Evolutionary conservation across 2,797 vertebrate genomes (phyloP), one percentile per base, ranked within the genome.

Genomic region (Pseudochromis fuscus): DNA sequence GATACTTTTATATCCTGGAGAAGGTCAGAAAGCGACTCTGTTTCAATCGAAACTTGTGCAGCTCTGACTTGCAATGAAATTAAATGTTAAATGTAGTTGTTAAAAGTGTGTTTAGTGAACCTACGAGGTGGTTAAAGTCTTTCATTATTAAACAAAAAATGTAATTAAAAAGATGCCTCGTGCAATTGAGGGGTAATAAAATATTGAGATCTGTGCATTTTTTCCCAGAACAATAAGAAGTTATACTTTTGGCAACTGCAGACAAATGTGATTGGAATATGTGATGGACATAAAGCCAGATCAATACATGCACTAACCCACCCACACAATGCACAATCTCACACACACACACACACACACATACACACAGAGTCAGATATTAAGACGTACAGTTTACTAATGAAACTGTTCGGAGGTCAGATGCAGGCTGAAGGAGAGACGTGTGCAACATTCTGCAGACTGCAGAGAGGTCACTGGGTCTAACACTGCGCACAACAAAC

Each of bases 361-460:
- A 51, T 12, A 23, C 31, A 44, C 1, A 16, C 46, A 66, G 30
- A 50, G 27, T 24, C 46, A 48, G 63, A 52, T 71, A 18, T 73
- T 67, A 51, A 72, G 56, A 67, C 45, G 53, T 53, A 18, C 57
- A 64, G 61, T 35, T 49, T 13, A 67, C 72, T 55, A 57, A 73
- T 73, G 31, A 11, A 78, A 62, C 70, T 72, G 66, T 58, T 53
- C 12, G 37, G 27, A 62, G 67, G 62, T 69, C 68, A 77, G 69
- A 62, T 27, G 1, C n/a, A 62, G 37, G 59, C 75, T 61, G 67
- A 64, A 62, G 16, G 40, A 61, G 31, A 13, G 46, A 28, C 48
- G 21, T 40, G 25, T 68, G 59, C 66, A 70, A 67, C 42, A 55
- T 44, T 3, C 52, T 49, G 59, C 53, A 38, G 4, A 40, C 38